Conservation (phyloP, 2,113 vertebrate genomes). For the Vulpes ferrilata region DNA sequence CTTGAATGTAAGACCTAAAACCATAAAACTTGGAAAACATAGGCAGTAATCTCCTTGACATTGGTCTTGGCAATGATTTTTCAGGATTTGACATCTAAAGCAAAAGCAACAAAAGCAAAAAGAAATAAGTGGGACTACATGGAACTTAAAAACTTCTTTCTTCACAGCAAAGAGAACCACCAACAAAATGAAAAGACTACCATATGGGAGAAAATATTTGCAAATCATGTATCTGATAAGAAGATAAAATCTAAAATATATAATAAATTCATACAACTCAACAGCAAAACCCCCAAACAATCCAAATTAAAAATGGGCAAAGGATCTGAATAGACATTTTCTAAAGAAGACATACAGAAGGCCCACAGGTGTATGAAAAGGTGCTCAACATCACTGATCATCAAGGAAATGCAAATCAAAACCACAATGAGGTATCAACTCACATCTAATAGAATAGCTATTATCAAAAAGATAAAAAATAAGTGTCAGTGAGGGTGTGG, state of each 20-base stretch:
- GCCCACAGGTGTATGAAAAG: not conserved
- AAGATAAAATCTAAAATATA: not conserved
- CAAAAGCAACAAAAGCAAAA: not conserved
- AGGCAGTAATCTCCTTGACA: not conserved
- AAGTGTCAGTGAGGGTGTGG: not conserved
- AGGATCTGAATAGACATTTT: not conserved
- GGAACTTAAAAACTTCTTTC: not conserved
- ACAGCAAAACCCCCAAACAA: not conserved
- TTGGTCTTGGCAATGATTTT: not conserved
- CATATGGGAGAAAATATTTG: not conserved
- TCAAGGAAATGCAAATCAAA: not conserved
- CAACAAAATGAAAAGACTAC: slow-evolving; percentile 16
- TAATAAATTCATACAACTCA: not conserved
- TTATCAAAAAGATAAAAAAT: not conserved
- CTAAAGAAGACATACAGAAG: not conserved
- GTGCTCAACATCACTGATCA: not conserved
- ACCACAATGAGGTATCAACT: no score
- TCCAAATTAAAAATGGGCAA: not conserved
- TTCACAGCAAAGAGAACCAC: not conserved
- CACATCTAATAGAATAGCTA: not conserved
- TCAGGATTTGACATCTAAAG: not conserved
- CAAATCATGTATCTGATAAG: not conserved
- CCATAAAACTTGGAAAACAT: not conserved
- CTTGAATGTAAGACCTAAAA: not conserved
- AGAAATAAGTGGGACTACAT: not conserved